These are phyloP conservation scores for Ips nitidus DNA, from an alignment of 1,140 invertebrate species.

Conservation along the genomic window DNA sequence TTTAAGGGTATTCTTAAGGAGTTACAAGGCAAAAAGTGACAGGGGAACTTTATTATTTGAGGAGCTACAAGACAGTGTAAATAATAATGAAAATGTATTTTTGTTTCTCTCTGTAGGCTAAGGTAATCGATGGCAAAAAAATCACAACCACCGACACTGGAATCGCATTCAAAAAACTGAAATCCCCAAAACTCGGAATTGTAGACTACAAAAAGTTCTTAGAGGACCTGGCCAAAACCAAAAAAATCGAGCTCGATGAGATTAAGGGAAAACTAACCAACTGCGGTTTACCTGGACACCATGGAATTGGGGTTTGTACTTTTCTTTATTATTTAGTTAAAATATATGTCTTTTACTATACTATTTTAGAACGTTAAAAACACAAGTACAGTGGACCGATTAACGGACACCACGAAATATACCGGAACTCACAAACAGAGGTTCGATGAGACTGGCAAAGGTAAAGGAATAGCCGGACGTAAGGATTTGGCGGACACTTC, in stretches of 20 bases:
- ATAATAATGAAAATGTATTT: background rate
- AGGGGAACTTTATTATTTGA: too few species aligned
- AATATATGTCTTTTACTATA: background rate
- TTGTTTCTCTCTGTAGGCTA: conserved; percentile 51
- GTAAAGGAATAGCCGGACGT: conserved; percentile 84
- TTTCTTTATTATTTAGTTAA: background rate
- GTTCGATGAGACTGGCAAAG: conserved; percentile 83
- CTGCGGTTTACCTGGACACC: conserved; percentile 58
- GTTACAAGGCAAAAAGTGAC: too few species aligned
- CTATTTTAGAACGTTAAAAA: conserved; percentile 51
- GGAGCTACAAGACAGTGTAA: too few species aligned
- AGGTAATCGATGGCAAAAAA: conserved; percentile 69
- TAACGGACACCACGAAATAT: conserved; percentile 89
- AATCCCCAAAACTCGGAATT: conserved; percentile 58
- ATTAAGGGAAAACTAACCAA: conserved; percentile 59
- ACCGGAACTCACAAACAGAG: conserved; percentile 89
- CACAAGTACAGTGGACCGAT: conserved; percentile 75
- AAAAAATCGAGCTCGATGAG: conserved; percentile 58
- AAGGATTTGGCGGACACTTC: conserved; percentile 76
- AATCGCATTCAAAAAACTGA: conserved; percentile 68
- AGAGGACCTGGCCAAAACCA: conserved; percentile 61
- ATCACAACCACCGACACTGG: conserved; percentile 71
- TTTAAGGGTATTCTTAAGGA: too few species aligned
- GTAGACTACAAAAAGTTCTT: conserved; percentile 62
- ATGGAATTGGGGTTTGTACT: conserved; percentile 49